phyloP scores from a whole-genome alignment of 2,888 invertebrate species.

The Thysanoteuthis rhombus region DNA sequence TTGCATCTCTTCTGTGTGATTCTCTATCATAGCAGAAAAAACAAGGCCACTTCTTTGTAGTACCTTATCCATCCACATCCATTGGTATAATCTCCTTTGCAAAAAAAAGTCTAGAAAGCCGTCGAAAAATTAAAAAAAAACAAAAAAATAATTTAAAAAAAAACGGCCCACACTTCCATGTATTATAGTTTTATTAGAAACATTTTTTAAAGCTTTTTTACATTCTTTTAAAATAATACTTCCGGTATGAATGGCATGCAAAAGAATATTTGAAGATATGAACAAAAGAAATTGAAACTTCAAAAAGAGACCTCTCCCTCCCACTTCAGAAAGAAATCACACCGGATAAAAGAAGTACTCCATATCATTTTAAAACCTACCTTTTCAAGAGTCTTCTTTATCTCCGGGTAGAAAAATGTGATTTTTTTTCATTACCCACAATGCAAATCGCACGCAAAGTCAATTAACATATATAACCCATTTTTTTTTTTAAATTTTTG shows the following conservation, averaged over 20 bases:
- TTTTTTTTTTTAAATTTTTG: no score
- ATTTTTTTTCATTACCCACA: neutral
- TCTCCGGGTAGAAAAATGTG: no score
- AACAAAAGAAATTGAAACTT: neutral
- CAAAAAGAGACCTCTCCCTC: neutral
- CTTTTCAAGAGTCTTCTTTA: neutral
- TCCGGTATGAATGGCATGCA: neutral
- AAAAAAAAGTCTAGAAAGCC: neutral
- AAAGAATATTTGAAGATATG: neutral
- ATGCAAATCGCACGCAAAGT: neutral
- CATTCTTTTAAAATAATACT: neutral
- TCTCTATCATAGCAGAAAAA: neutral
- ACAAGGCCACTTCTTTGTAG: neutral
- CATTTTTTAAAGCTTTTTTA: neutral
- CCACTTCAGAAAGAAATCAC: neutral
- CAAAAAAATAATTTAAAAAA: neutral
- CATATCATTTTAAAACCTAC: neutral
- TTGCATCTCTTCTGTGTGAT: neutral
- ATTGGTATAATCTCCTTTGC: neutral
- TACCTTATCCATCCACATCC: neutral
- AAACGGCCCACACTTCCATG: neutral
- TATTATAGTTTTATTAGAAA: neutral
- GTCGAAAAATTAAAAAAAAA: neutral
- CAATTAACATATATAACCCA: neutral
- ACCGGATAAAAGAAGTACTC: neutral